These are phyloP conservation scores for Xyrauchen texanus DNA, from an alignment of 2,113 vertebrate species.

Conservation along the genomic window DNA sequence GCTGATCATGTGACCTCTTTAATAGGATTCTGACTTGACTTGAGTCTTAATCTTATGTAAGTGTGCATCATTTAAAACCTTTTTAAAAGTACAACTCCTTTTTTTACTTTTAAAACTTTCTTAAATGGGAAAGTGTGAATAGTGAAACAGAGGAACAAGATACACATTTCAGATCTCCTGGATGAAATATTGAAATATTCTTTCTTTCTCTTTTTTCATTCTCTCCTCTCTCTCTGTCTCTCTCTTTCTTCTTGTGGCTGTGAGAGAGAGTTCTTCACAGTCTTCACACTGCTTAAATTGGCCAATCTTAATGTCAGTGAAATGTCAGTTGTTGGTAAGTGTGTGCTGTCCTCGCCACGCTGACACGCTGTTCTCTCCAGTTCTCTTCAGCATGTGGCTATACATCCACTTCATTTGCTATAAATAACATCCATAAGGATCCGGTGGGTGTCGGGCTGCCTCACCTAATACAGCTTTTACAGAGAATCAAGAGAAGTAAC, in stretches of 20 bases:
- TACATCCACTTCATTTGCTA: conserved; percentile 72
- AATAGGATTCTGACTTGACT: too few species aligned
- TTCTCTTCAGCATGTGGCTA: conserved; percentile 74
- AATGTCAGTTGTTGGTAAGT: conserved; percentile 82
- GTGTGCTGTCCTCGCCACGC: conserved; percentile 67
- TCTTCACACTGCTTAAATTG: conserved; percentile 1
- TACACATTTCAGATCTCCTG: neutral
- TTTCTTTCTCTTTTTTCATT: neutral
- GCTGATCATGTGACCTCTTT: too few species aligned
- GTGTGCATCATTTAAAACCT: too few species aligned
- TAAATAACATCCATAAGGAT: conserved; percentile 72
- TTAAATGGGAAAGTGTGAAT: too few species aligned
- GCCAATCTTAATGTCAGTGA: conserved; percentile 81
- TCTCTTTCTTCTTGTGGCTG: neutral
- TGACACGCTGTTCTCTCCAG: conserved; percentile 64
- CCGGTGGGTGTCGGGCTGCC: conserved; percentile 53
- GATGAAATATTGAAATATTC: conserved; percentile 21
- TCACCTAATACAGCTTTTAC: conserved; percentile 55
- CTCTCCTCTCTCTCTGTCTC: neutral
- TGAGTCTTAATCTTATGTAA: too few species aligned
- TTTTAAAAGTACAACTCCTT: too few species aligned
- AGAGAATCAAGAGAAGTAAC: conserved; percentile 34
- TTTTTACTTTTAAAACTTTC: too few species aligned
- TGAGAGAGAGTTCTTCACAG: neutral
- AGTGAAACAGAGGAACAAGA: neutral